Base-by-base conservation (phyloP, 2,888 invertebrate genomes). In the Megaustenia siamemsis region DNA sequence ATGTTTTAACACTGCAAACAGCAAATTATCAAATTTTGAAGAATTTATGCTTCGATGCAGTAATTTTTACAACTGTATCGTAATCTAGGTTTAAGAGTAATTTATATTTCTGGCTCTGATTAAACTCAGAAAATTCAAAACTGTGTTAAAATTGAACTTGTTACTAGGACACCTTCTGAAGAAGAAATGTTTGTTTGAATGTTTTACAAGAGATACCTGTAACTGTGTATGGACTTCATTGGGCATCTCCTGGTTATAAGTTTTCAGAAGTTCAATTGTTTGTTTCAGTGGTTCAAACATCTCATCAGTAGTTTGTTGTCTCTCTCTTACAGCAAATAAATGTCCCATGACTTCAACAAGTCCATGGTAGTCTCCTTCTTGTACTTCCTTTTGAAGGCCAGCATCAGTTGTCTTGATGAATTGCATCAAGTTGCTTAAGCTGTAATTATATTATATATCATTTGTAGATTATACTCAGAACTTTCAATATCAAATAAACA, bases 251-350 rank as follows among this genome's bases (percentile, higher is more conserved):
- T 98, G 98, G 91, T 98, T 98, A 93, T 98, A 99, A 91, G 97
- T 97, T 94, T 98, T 98, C 0, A 99, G 95, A 10, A 99, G 95
- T 91, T 98, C 97, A 89, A 98, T 97, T 12, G 97, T 98, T 93
- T 98, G 97, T 89, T 97, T 97, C 82, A 99, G 95, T 0, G 99
- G 98, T 86, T 97, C 97, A 93, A 99, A 99, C 98, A 99, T 98
- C 90, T 97, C 97, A 93, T 99, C 98, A 0, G 98, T 98, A 21
- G 96, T 96, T 4, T 95, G 95, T 88, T 97, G 96, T 63, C 98
- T 95, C 92, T 99, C 98, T 94, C 98, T 98, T 0, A 99, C 98
- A 90, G 98, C 96, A 95, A 98, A 96, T 45, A 99, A 95, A 93
- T 96, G 97, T 10, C 97, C 98, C 98, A 99, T 99, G n/a, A 98